These are phyloP conservation scores for Ceratotherium simum DNA, from an alignment of 2,113 vertebrate genomes.

Conservation along the genomic window DNA sequence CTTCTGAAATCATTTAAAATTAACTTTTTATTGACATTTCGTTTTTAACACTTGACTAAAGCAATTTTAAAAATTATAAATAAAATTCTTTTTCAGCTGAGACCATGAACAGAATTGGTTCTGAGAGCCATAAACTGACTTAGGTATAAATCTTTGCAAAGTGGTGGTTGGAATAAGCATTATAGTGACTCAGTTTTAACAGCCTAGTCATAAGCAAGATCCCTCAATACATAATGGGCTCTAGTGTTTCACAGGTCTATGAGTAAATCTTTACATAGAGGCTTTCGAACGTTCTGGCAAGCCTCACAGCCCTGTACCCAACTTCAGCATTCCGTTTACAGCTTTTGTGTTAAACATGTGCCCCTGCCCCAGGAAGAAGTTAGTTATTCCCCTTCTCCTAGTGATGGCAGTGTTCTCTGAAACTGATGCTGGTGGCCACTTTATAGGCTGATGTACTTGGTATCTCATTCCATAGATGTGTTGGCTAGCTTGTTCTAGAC, in stretches of 20 bases:
- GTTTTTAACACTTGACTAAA: conserved; percentile 66
- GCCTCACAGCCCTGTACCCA: conserved; percentile 7
- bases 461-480: neutral
- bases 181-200: conserved; percentile 66
- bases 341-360: conserved; percentile 43
- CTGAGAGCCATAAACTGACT: conserved; percentile 35
- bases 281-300: conserved; percentile 53
- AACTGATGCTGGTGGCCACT: neutral
- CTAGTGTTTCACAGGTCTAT: conserved; percentile 64
- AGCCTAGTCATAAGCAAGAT: conserved; percentile 65
- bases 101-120: conserved; percentile 52
- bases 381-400: neutral
- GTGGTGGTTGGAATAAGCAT: conserved; percentile 61
- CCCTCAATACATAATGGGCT: conserved; percentile 28
- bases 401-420: neutral
- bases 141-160: conserved; percentile 66
- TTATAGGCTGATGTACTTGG: neutral
- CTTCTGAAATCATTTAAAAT: conserved; percentile 59
- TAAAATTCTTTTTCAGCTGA: neutral
- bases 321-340: conserved; percentile 67
- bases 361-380: neutral
- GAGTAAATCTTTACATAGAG: conserved; percentile 70
- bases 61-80: conserved; percentile 32
- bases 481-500: conserved; percentile 68
- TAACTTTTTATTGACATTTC: conserved; percentile 41